A percentile compares a stretch with the other conserved stretches of the same genome.
Conservation (phyloP, 2,797 vertebrate genomes). For the Thalassophryne amazonica region DNA sequence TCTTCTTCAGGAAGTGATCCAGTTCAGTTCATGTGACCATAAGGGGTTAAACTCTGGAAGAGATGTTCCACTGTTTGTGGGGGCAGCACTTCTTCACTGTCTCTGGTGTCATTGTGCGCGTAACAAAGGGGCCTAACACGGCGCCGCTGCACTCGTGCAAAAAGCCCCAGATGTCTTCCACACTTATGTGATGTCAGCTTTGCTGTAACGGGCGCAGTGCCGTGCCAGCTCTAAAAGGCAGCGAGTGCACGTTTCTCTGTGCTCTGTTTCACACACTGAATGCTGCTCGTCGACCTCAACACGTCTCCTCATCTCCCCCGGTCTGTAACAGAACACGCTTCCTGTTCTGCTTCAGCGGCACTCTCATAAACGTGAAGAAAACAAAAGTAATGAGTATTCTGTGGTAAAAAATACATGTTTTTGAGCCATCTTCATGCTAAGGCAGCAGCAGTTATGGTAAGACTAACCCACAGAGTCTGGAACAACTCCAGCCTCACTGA, state of each 20-base stretch:
- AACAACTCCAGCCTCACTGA: no score
- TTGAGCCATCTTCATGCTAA: no score
- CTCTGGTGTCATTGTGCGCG: slow-evolving; percentile 39
- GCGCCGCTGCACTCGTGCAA: slow-evolving; percentile 29
- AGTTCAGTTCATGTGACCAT: no score
- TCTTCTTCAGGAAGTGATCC: no score
- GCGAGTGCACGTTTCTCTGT: slow-evolving; percentile 1
- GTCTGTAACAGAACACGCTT: no score
- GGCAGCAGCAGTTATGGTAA: no score
- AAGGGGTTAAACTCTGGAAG: slow-evolving; percentile 20
- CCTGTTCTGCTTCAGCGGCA: no score
- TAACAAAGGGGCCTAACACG: slow-evolving; percentile 49
- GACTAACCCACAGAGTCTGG: no score
- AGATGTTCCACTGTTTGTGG: slow-evolving; percentile 3
- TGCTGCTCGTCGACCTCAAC: not conserved
- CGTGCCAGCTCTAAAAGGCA: slow-evolving; percentile 27
- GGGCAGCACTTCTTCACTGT: slow-evolving; percentile 20
- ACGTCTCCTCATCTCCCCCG: no score
- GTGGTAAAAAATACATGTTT: no score
- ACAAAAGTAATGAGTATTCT: no score
- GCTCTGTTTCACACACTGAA: not conserved
- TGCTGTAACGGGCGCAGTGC: slow-evolving; percentile 13
- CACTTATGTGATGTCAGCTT: slow-evolving; percentile 36
- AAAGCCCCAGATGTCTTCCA: slow-evolving; percentile 23
- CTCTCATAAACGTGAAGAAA: no score